Conservation (phyloP, 1,140 invertebrate genomes). For the Schlechtendalia chinensis region DNA sequence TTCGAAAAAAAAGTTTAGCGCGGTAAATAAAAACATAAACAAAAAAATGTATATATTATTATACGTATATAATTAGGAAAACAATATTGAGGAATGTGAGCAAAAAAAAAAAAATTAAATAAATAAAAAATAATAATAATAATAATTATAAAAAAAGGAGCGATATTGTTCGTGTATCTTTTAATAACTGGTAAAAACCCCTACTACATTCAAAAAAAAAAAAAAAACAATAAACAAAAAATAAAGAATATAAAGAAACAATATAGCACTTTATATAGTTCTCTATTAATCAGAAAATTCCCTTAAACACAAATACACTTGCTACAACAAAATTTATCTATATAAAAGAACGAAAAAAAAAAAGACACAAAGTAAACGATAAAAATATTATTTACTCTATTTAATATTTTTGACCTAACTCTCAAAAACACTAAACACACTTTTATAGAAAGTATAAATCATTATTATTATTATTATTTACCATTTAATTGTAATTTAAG, state of each 20-base stretch:
- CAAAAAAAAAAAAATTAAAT: not conserved
- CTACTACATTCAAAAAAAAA: conserved; percentile 22
- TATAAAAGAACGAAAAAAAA: conserved; percentile 35
- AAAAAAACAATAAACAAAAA: conserved; percentile 15
- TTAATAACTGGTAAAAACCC: conserved; percentile 39
- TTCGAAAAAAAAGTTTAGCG: not conserved
- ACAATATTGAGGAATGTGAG: conserved; percentile 42
- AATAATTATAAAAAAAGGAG: conserved; percentile 34
- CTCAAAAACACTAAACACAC: conserved; percentile 27
- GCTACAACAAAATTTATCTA: conserved; percentile 48
- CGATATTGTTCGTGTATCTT: conserved; percentile 21
- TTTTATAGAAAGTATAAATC: not conserved
- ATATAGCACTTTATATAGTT: too few species aligned
- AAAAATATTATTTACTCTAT: conserved; percentile 34
- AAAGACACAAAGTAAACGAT: conserved; percentile 42
- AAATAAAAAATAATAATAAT: not conserved
- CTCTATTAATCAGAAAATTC: conserved; percentile 18
- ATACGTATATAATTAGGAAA: conserved; percentile 15
- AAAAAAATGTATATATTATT: conserved; percentile 14
- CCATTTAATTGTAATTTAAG: conserved; percentile 1
- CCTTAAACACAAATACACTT: conserved; percentile 39
- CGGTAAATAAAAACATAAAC: not conserved
- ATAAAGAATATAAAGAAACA: conserved; percentile 9
- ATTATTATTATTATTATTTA: not conserved
- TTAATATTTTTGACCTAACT: conserved; percentile 38